Percentiles rank a stretch among this genome's conserved stretches.
These are phyloP conservation scores for Heliconius charithonia DNA, from an alignment of 2,888 invertebrate genomes.

Conservation along the genomic window DNA sequence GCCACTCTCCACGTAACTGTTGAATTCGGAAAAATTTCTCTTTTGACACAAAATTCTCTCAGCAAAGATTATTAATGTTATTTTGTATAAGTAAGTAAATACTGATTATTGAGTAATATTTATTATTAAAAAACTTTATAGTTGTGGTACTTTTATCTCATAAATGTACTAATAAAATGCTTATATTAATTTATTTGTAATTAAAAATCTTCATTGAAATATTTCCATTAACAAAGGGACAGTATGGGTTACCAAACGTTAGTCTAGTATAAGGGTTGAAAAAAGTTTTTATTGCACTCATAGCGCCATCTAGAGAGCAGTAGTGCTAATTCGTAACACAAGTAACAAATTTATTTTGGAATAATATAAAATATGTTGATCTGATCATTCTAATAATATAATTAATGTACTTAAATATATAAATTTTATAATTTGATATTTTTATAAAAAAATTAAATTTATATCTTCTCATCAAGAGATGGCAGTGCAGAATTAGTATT, in stretches of 20 bases:
- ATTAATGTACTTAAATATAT: not conserved
- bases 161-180: too few relatives aligned
- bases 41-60: too few relatives aligned
- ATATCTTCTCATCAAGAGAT: conserved; percentile 38
- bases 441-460: conserved; percentile 31
- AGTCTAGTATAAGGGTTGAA: not conserved
- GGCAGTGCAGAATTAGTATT: not conserved
- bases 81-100: too few relatives aligned
- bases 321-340: not conserved
- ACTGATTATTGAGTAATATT: too few relatives aligned
- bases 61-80: too few relatives aligned
- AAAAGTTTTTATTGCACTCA: not conserved
- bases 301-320: conserved; percentile 8
- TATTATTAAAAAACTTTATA: too few relatives aligned
- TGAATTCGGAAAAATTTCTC: too few relatives aligned
- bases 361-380: not conserved
- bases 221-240: not conserved
- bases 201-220: too few relatives aligned
- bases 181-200: too few relatives aligned
- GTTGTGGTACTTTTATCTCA: too few relatives aligned
- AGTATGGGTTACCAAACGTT: not conserved
- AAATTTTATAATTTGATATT: not conserved
- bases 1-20: too few relatives aligned
- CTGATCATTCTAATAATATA: not conserved
- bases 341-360: not conserved